Base-by-base conservation (phyloP, 2,113 vertebrate species). In the Panthera leo region DNA sequence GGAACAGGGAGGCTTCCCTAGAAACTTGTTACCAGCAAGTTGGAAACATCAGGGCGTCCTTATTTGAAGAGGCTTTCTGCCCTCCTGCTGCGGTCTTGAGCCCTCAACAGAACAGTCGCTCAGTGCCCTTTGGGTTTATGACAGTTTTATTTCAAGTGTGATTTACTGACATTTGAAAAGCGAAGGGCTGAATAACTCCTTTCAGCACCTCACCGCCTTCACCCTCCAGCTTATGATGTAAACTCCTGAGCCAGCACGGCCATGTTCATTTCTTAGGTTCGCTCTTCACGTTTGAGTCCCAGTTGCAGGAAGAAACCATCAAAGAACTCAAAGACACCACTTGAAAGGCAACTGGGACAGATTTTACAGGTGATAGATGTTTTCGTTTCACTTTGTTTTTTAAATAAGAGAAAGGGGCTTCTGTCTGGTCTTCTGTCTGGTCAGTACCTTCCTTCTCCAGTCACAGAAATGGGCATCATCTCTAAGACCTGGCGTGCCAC, bases 151-250 rank as follows among this genome's bases (percentile, higher is more conserved):
- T 97, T 98, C 98, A 98, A 96, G 96, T 94, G 97, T 96, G 95
- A 98, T 98, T 98, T 98, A 98, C 97, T 97, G 98, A 98, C 97
- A 85, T 97, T 97, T 75, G 78, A 27, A 82, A 90, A 91, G n/a
- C 95, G 96, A 98, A 97, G 76, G 42, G 36, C 10, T 98, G 98
- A 98, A 98, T 97, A 98, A 97, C 93, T 91, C 94, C 97, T 98
- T 98, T 98, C 98, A 98, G 97, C 67, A 65, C 95, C 98, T 98
- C 97, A 98, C 97, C 97, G 97, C 98, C 97, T 98, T 98, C 80
- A 95, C 96, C 96, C 96, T 94, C 80, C 71, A 98, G 95, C 71
- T 29, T 94, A 97, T 94, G 97, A 98, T 96, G 93, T 95, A 98
- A 98, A 98, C 96, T 90, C 58, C 65, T 97, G 94, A 53, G 97